phyloP scores from a whole-genome alignment of 2,797 vertebrate genomes.

The Chelon labrosus region DNA sequence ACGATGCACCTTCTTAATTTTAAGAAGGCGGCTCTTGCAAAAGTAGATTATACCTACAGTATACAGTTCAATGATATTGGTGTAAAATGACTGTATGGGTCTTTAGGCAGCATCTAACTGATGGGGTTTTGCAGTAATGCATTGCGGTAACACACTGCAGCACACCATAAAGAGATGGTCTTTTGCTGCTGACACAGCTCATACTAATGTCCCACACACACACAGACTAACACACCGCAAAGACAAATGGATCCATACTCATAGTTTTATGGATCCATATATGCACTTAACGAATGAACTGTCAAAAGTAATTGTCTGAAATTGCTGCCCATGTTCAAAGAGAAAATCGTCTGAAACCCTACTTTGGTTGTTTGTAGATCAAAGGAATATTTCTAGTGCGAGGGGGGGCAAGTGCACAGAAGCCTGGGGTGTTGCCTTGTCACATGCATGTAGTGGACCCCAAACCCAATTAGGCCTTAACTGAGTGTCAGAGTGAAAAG shows the following conservation, averaged over 20 bases:
- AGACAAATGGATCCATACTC: constrained; percentile 8
- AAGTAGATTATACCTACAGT: too few species aligned
- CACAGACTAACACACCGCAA: constrained; percentile 2
- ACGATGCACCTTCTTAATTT: too few species aligned
- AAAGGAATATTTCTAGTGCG: constrained; percentile 52
- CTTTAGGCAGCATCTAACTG: constrained; percentile 36
- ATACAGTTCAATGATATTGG: constrained; percentile 3
- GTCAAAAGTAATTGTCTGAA: constrained; percentile 34
- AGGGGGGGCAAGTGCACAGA: constrained; percentile 21
- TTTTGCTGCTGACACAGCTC: constrained; percentile 57
- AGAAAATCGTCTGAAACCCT: constrained; percentile 37
- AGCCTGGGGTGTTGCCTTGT: constrained; percentile 52
- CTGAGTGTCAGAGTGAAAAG: constrained; percentile 69
- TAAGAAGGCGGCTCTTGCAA: too few species aligned
- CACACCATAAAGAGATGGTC: constrained; percentile 32
- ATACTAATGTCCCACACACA: constrained; percentile 1
- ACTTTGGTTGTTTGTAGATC: constrained; percentile 51
- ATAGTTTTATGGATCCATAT: constrained; percentile 18
- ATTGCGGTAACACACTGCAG: constrained; percentile 29
- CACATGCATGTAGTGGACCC: constrained; percentile 57
- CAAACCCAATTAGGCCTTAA: constrained; percentile 72
- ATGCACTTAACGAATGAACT: constrained; percentile 40
- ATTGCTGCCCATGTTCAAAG: constrained; percentile 34
- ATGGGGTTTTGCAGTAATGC: constrained; percentile 51
- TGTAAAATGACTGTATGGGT: constrained; percentile 9